Evolutionary conservation across 2,113 vertebrate genomes (phyloP), one percentile per base, ranked within the genome.

Genomic region (Calyptomena viridis): DNA sequence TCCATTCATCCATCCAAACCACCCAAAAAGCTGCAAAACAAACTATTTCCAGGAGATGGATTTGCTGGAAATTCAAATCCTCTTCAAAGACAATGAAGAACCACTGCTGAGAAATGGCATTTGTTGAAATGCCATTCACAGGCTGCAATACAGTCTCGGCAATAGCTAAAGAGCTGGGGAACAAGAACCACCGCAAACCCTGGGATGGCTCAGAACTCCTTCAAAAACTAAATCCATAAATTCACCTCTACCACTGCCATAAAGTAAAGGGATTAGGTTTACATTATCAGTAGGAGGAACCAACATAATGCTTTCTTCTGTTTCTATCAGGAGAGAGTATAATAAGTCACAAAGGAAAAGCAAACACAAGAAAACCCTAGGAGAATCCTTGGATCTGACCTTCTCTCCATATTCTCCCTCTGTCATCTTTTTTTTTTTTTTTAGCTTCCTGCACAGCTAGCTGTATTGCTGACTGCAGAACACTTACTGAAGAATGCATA

Each of bases 381-480:
- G 49, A 96, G 85, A 95, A 96, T 93, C 84, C 84, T 90, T 92
- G 47, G 64, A 89, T 89, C 78, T 87, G 89, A 96, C 93, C 82
- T 95, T 94, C 84, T 93, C 77, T 86, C 76, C 72, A 50, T 71
- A 88, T 69, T 93, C 68, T 73, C 67, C 73, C 62, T 79, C 77
- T 47, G 53, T 69, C 40, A 42, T 77, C 25, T 84, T 52, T 67
- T 47, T 52, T 53, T 52, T 31, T 9, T 52, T 58, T 55, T 47
- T 14, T 9, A 23, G 39, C 73, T 87, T 95, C 91, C 84, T 64
- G 77, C 77, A 87, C 63, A 87, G 77, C 84, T 76, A 82, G 63
- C 83, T 87, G 35, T 90, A 91, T 28, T 88, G 81, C 95, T 96
- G 89, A 96, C 95, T 94, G 53, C 60, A 91, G 90, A 94, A 83